phyloP scores from a whole-genome alignment of 2,797 vertebrate species.

The Clarias pachynema region DNA sequence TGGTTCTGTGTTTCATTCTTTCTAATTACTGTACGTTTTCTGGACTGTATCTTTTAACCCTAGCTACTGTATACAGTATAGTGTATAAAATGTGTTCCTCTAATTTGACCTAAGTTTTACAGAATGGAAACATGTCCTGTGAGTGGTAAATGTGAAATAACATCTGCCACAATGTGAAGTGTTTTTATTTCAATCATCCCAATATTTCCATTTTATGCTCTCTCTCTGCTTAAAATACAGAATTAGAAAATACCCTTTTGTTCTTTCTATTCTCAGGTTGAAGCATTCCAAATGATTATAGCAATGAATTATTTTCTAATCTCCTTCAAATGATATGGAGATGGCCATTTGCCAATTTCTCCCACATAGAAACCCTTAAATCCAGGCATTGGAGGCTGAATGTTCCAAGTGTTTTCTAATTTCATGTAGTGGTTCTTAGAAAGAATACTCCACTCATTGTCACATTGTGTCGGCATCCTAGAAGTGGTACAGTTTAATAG shows the following conservation, averaged over 20 bases:
- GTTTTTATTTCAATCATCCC: neutral
- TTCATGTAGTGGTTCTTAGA: constrained; percentile 27
- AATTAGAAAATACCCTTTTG: constrained; percentile 24
- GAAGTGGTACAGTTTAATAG: neutral
- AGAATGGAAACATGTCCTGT: neutral
- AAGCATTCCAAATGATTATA: constrained; percentile 57
- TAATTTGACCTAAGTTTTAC: neutral
- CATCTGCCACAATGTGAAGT: neutral
- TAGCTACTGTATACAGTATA: neutral
- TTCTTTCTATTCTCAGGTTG: constrained; percentile 45
- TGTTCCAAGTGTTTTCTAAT: constrained; percentile 45
- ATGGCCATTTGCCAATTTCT: constrained; percentile 52
- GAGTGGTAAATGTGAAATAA: neutral
- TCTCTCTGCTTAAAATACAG: neutral
- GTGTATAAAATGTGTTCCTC: neutral
- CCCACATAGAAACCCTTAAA: constrained; percentile 53
- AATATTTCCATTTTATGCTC: neutral
- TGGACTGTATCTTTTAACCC: neutral
- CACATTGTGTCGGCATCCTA: neutral
- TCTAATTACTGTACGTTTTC: neutral
- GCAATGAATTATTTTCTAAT: constrained; percentile 62
- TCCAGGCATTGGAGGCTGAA: constrained; percentile 40
- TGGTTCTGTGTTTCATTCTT: neutral
- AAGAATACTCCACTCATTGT: neutral
- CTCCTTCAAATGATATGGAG: constrained; percentile 46